These are phyloP conservation scores for Danaus melanippus DNA, from an alignment of 1,140 invertebrate species.

Conservation along the genomic window DNA sequence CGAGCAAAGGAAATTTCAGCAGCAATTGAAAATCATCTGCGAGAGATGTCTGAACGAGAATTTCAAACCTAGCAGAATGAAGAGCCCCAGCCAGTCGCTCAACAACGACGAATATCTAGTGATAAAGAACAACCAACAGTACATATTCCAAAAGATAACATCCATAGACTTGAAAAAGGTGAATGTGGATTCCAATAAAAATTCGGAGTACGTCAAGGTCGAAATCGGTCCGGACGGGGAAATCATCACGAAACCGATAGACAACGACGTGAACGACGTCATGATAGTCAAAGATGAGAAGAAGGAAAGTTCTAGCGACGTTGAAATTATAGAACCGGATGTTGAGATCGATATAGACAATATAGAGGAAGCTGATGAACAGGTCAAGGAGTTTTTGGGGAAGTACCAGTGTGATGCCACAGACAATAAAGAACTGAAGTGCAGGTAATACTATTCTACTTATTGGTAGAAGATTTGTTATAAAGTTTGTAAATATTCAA, in stretches of 20 bases:
- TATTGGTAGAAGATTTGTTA: too few species aligned
- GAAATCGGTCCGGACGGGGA: conserved; percentile 52
- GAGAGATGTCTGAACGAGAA: conserved; percentile 46
- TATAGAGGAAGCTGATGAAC: conserved; percentile 58
- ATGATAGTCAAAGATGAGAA: conserved; percentile 42
- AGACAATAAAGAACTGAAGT: conserved; percentile 43
- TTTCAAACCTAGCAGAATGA: conserved; percentile 47
- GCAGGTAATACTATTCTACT: conserved; percentile 34
- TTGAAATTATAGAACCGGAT: conserved; percentile 51
- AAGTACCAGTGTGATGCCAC: conserved; percentile 39
- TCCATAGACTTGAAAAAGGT: conserved; percentile 23
- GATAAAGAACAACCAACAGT: conserved; percentile 61
- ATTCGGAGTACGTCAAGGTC: conserved; percentile 46
- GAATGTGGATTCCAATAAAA: conserved; percentile 18
- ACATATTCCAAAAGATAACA: conserved; percentile 53
- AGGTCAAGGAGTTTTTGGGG: conserved; percentile 56
- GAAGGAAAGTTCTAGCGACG: conserved; percentile 48
- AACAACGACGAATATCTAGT: conserved; percentile 58
- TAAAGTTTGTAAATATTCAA: too few species aligned
- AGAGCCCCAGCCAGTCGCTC: conserved; percentile 45
- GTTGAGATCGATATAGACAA: conserved; percentile 51
- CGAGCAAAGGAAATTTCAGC: conserved; percentile 42
- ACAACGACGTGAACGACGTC: conserved; percentile 39
- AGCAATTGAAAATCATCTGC: conserved; percentile 53
- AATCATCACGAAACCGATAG: conserved; percentile 45